Percentiles rank a stretch among this genome's conserved stretches.
These are phyloP conservation scores for Entosphenus tridentatus DNA, from an alignment of 2,113 vertebrate genomes.

Conservation along the genomic window DNA sequence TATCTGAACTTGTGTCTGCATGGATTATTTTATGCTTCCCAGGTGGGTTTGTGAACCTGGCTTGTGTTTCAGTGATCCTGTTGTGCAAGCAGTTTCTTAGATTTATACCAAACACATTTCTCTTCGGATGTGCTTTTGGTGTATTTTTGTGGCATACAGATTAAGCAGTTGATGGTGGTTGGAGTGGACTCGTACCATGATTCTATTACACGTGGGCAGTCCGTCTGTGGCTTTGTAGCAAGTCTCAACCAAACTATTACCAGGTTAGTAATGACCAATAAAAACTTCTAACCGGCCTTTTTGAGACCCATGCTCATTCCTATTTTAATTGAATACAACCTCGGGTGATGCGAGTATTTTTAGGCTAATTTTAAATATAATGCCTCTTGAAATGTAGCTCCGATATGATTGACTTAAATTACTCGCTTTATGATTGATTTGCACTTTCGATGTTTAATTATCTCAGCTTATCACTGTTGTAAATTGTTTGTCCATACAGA, in stretches of 20 bases:
- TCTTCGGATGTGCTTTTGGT: too few species aligned
- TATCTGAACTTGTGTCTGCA: too few species aligned
- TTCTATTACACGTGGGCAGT: slow-evolving; percentile 9
- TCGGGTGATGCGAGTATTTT: too few species aligned
- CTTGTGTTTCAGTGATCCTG: too few species aligned
- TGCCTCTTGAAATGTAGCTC: not conserved
- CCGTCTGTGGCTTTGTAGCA: slow-evolving; percentile 21
- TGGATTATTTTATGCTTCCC: too few species aligned
- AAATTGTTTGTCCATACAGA: slow-evolving; percentile 16
- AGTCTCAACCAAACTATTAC: slow-evolving; percentile 19
- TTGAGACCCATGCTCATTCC: too few species aligned
- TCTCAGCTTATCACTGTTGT: not conserved
- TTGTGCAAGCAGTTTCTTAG: too few species aligned
- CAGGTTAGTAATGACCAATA: slow-evolving; percentile 17
- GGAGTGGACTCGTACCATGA: slow-evolving; percentile 20
- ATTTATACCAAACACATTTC: too few species aligned
- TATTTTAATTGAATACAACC: too few species aligned
- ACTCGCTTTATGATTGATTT: not conserved
- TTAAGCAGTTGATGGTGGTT: slow-evolving; percentile 20
- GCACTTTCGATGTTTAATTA: not conserved
- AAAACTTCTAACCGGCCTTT: too few species aligned
- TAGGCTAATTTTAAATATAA: not conserved
- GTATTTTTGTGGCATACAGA: slow-evolving; percentile 10
- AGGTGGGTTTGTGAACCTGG: too few species aligned
- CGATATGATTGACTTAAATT: not conserved